Conservation (phyloP, 2,797 vertebrate genomes). For the Chromobotia macracanthus region DNA sequence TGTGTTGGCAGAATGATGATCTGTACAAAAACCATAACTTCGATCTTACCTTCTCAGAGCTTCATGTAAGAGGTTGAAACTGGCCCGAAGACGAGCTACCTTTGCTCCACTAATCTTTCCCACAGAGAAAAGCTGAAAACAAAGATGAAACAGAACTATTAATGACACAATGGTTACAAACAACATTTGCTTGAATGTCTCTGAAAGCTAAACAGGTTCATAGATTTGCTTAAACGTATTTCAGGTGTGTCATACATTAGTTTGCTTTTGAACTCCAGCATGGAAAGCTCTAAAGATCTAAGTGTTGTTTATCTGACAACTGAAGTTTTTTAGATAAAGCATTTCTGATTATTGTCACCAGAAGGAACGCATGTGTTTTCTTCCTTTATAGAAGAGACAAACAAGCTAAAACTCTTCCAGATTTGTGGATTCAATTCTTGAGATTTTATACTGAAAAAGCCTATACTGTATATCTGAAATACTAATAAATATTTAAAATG, state of each 20-base stretch:
- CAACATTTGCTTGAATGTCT: background rate
- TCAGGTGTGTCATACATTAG: slow-evolving; percentile 10
- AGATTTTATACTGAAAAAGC: no score
- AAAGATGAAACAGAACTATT: slow-evolving; percentile 9
- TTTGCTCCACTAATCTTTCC: slow-evolving; percentile 78
- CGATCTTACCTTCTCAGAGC: slow-evolving; percentile 78
- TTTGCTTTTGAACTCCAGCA: slow-evolving; percentile 26
- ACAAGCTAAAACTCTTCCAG: slow-evolving; percentile 24
- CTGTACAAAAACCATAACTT: background rate
- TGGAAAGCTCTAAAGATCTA: background rate
- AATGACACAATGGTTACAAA: background rate
- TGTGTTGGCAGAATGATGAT: background rate
- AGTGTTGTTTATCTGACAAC: slow-evolving; percentile 21
- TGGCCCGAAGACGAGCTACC: slow-evolving; percentile 78
- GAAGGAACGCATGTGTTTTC: slow-evolving; percentile 39
- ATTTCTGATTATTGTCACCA: slow-evolving; percentile 21
- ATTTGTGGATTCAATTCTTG: background rate
- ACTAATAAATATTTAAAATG: no score
- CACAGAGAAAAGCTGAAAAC: slow-evolving; percentile 73
- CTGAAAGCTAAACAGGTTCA: slow-evolving; percentile 1
- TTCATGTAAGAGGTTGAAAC: slow-evolving; percentile 75
- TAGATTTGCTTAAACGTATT: slow-evolving; percentile 9
- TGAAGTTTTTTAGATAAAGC: slow-evolving; percentile 26
- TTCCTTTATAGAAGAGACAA: slow-evolving; percentile 32
- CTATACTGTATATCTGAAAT: background rate